phyloP scores from a whole-genome alignment of 2,888 invertebrate species.

The Orthosia gothica region DNA sequence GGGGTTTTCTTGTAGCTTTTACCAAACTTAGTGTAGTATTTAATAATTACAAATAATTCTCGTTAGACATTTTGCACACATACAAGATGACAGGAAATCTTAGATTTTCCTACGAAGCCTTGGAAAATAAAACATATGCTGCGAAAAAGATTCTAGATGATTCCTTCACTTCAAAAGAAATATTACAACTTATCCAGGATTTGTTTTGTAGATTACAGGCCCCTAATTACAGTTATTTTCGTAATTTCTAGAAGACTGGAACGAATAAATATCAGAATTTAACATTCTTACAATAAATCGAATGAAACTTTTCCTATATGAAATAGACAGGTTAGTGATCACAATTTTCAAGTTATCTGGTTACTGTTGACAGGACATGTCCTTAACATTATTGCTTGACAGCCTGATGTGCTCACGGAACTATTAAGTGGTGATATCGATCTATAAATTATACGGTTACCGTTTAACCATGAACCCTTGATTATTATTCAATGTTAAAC shows the following conservation, averaged over 20 bases:
- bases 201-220: too few species aligned
- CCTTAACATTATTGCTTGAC: not conserved
- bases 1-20: not conserved
- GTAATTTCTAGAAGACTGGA: not conserved
- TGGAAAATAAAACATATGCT: too few species aligned
- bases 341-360: not conserved
- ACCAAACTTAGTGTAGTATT: not conserved
- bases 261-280: not conserved
- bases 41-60: not conserved
- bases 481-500: constrained; percentile 20
- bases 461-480: not conserved
- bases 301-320: not conserved
- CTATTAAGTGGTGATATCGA: constrained; percentile 4
- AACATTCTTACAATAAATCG: not conserved
- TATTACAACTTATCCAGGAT: too few species aligned
- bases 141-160: too few species aligned
- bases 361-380: not conserved
- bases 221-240: too few species aligned
- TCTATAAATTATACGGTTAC: constrained; percentile 5
- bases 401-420: not conserved
- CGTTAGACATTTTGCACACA: too few species aligned
- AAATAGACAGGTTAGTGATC: not conserved
- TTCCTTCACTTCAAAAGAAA: too few species aligned
- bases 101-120: not conserved
- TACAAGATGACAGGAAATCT: too few species aligned